Evolutionary conservation across 2,113 vertebrate genomes (phyloP), one percentile per base, ranked within the genome.

Genomic region (Lepus timidus): DNA sequence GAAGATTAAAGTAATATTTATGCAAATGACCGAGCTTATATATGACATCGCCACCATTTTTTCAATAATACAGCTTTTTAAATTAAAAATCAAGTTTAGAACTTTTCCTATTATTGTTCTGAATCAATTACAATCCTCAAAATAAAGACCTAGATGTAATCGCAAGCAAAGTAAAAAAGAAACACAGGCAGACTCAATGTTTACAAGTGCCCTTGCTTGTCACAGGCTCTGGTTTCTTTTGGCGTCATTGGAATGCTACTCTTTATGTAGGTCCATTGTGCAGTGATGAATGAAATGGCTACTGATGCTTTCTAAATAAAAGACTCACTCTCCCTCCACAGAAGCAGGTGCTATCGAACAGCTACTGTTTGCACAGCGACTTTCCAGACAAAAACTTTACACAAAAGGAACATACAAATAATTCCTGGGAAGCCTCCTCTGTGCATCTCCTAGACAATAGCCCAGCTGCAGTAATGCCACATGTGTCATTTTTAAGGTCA

Each of bases 301-400:
- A 97, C 97, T 68, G 81, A 98, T 97, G 90, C 92, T 93, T 96
- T 96, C 81, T 93, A 97, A 97, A 98, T 97, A 96, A 97, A 85
- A 95, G 94, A 78, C 65, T 79, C 44, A 36, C 67, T 93, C 74
- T 67, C 44, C 81, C 95, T 91, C 96, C 97, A 97, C 95, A 98
- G 98, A 96, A 98, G 98, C 98, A 99, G 98, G 98, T 99, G 99
- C 98, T 98, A 71, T 81, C 3, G 3, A 98, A 97, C 85, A 85
- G 94, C 94, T 96, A 98, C 98, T 98, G 98, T 98, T 98, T 98
- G 98, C 98, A 98, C 98, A 98, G 98, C 76, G 94, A 97, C 96
- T 97, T 98, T 97, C 88, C 97, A 91, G 84, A 98, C 61, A 97
- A 97, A 98, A 98, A 97, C 91, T 92, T 95, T 93, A 87, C 83